Evolutionary conservation across 1,140 invertebrate species (phyloP).

Genomic region (Diploscapter pachys): DNA sequence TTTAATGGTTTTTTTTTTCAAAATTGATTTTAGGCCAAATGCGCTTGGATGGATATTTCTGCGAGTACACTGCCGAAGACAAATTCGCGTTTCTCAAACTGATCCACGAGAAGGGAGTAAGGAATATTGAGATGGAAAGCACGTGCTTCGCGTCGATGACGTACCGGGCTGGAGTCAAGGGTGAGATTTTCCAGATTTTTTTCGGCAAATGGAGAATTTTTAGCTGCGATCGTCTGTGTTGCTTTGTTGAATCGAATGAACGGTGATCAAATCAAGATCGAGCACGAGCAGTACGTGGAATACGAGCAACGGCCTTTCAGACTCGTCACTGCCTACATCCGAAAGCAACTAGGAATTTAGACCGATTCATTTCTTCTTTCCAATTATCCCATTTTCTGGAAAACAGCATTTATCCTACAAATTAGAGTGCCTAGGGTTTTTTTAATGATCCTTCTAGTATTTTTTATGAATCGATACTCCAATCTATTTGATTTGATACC

Average conservation of each 20-base stretch:
- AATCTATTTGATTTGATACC: too few species aligned
- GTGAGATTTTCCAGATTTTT: conserved; percentile 45
- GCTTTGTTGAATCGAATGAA: conserved; percentile 83
- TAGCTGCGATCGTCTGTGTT: conserved; percentile 84
- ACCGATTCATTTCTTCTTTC: too few species aligned
- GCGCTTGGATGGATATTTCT: conserved; percentile 91
- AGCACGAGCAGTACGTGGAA: conserved; percentile 82
- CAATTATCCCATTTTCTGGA: not conserved
- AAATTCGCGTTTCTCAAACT: conserved; percentile 81
- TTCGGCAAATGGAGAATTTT: conserved; percentile 4
- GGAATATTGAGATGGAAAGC: conserved; percentile 98
- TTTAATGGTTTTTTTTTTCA: not conserved
- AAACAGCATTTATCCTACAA: too few species aligned
- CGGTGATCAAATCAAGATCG: conserved; percentile 77
- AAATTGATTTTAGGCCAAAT: conserved; percentile 68
- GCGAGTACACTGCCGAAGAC: conserved; percentile 81
- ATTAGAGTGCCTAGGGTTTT: too few species aligned
- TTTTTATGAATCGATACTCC: too few species aligned
- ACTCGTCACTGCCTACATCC: conserved; percentile 79
- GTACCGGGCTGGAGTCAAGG: conserved; percentile 81
- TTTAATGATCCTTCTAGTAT: too few species aligned
- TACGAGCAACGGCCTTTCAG: conserved; percentile 87
- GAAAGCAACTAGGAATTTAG: conserved; percentile 13
- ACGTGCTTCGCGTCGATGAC: conserved; percentile 86
- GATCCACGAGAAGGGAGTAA: conserved; percentile 74